Percentiles rank a stretch among this genome's conserved stretches.
Evolutionary conservation across 2,888 invertebrate species (phyloP).

Genomic region (Pogonocherus hispidulus): DNA sequence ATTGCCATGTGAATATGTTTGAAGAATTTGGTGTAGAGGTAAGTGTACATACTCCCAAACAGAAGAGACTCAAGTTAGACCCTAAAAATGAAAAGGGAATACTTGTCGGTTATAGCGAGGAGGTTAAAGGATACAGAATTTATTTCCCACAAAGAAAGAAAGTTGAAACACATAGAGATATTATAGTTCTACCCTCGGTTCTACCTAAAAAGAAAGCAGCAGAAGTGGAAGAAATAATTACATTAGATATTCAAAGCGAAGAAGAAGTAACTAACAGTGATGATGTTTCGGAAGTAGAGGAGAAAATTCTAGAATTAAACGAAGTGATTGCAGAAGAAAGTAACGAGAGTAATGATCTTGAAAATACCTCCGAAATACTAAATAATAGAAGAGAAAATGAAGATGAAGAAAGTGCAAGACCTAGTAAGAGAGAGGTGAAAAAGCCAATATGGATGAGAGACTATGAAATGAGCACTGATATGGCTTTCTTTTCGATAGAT

Average conservation of each 20-base stretch:
- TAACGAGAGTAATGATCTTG: neutral
- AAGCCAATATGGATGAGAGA: neutral
- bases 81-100: neutral
- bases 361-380: too few species aligned
- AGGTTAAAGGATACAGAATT: neutral
- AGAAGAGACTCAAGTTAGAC: neutral
- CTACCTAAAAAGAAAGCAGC: too few species aligned
- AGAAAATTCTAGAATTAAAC: too few species aligned
- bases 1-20: neutral
- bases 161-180: neutral
- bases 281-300: neutral
- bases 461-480: neutral
- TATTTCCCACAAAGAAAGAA: neutral
- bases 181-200: neutral
- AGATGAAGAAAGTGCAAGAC: neutral
- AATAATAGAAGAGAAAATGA: neutral
- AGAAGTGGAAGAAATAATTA: neutral
- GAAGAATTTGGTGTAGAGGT: neutral
- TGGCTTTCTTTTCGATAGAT: neutral
- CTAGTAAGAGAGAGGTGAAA: neutral
- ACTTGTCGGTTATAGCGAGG: neutral
- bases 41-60: neutral
- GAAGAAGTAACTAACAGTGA: neutral
- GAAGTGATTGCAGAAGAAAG: neutral
- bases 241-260: neutral